Percentiles rank a stretch among this genome's conserved stretches.
Conservation (phyloP, 2,113 vertebrate genomes). For the Neogobius melanostomus region DNA sequence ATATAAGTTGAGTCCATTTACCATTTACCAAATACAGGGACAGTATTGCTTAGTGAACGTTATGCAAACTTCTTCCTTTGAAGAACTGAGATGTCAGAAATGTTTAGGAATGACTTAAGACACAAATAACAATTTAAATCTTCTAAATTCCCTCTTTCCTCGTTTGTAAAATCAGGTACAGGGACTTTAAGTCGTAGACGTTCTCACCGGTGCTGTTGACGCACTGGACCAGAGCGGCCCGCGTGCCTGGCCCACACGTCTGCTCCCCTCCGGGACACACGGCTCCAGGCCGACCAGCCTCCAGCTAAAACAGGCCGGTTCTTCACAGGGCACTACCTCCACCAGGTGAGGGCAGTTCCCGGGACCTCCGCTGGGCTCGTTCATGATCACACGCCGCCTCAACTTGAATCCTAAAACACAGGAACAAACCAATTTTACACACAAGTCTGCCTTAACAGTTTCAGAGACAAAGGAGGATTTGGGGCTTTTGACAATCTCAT, state of each 20-base stretch:
- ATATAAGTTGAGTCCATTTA: too few species aligned
- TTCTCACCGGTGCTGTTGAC: constrained; percentile 87
- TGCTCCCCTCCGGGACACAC: constrained; percentile 84
- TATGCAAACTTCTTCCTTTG: too few species aligned
- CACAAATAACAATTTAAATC: too few species aligned
- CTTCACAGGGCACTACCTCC: constrained; percentile 94
- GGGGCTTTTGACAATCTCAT: too few species aligned
- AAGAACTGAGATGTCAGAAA: too few species aligned
- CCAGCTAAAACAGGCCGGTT: constrained; percentile 91
- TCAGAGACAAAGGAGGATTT: too few species aligned
- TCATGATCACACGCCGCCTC: constrained; percentile 84
- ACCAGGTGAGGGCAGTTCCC: constrained; percentile 91
- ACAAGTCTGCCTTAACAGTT: too few species aligned
- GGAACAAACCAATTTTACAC: not conserved
- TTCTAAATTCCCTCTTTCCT: too few species aligned
- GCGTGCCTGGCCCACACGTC: constrained; percentile 85
- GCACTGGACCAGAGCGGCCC: constrained; percentile 81
- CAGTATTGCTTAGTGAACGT: too few species aligned
- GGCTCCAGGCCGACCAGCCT: constrained; percentile 78
- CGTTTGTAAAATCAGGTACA: not conserved
- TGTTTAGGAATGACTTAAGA: too few species aligned
- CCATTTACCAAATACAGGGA: too few species aligned
- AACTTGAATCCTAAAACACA: constrained; percentile 86
- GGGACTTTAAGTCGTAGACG: not conserved
- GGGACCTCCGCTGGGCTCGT: constrained; percentile 83